Conservation (phyloP, 2,888 invertebrate genomes). For the Therioaphis trifolii region DNA sequence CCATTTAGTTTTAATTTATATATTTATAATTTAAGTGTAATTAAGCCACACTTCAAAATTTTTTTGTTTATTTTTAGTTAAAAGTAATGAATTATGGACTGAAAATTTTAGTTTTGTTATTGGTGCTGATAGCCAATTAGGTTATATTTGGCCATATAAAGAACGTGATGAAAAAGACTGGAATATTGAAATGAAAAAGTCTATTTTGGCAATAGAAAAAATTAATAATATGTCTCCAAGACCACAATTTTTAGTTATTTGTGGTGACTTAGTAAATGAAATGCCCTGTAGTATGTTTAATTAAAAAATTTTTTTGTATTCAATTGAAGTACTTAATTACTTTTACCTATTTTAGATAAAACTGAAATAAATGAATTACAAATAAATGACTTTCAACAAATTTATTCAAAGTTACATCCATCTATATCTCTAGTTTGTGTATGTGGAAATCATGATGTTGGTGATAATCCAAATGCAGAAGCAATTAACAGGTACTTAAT, state of each 20-base stretch:
- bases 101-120: constrained; percentile 70
- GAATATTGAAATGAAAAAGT: constrained; percentile 69
- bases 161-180: constrained; percentile 67
- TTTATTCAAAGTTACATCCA: constrained; percentile 69
- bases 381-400: constrained; percentile 69
- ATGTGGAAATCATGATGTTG: constrained; percentile 72
- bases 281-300: constrained; percentile 67
- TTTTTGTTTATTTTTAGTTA: neutral
- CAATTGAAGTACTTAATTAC: neutral
- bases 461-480: constrained; percentile 69
- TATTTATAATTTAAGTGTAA: too few relatives aligned
- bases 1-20: too few relatives aligned
- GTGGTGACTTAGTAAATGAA: constrained; percentile 71
- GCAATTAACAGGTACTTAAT: constrained; percentile 67
- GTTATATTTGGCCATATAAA: constrained; percentile 68
- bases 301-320: neutral
- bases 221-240: constrained; percentile 70
- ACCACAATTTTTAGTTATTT: constrained; percentile 70
- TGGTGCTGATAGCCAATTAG: constrained; percentile 71
- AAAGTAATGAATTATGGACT: constrained; percentile 67
- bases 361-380: constrained; percentile 68
- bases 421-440: constrained; percentile 71
- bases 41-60: too few relatives aligned
- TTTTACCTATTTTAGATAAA: constrained; percentile 44
- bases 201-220: constrained; percentile 68